Evolutionary conservation across 2,888 invertebrate species (phyloP).

Genomic region (Cheilosia vulpina): DNA sequence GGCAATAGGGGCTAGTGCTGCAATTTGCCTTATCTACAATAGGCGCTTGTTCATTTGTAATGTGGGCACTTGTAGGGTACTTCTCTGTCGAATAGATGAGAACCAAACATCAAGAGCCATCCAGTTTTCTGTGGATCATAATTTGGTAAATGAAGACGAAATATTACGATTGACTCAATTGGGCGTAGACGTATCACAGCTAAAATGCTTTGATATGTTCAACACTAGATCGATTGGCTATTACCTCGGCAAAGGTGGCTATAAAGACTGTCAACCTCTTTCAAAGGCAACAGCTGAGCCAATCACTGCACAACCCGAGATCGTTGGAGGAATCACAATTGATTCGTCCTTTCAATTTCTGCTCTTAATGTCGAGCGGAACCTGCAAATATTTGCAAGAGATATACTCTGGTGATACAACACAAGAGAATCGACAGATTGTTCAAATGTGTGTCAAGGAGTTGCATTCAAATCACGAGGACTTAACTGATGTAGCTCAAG

Average conservation of each 20-base stretch:
- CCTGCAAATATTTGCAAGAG: constrained; percentile 93
- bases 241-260: constrained; percentile 93
- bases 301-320: constrained; percentile 92
- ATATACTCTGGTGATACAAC: constrained; percentile 88
- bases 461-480: constrained; percentile 88
- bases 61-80: constrained; percentile 90
- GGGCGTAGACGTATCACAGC: constrained; percentile 88
- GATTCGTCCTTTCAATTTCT: constrained; percentile 91
- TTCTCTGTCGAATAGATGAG: constrained; percentile 90
- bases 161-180: constrained; percentile 89
- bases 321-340: constrained; percentile 90
- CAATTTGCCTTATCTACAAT: constrained; percentile 90
- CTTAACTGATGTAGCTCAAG: constrained; percentile 92
- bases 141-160: constrained; percentile 93
- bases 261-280: constrained; percentile 91
- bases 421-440: constrained; percentile 92
- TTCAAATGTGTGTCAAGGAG: constrained; percentile 91
- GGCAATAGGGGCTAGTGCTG: constrained; percentile 92
- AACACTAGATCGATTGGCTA: constrained; percentile 95
- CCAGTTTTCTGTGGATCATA: constrained; percentile 92
- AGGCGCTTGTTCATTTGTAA: constrained; percentile 94
- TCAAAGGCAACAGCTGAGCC: constrained; percentile 89
- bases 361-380: constrained; percentile 92
- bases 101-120: constrained; percentile 91
- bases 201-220: constrained; percentile 78